phyloP scores from a whole-genome alignment of 2,797 vertebrate genomes.

The Hafferia zeledoni region DNA sequence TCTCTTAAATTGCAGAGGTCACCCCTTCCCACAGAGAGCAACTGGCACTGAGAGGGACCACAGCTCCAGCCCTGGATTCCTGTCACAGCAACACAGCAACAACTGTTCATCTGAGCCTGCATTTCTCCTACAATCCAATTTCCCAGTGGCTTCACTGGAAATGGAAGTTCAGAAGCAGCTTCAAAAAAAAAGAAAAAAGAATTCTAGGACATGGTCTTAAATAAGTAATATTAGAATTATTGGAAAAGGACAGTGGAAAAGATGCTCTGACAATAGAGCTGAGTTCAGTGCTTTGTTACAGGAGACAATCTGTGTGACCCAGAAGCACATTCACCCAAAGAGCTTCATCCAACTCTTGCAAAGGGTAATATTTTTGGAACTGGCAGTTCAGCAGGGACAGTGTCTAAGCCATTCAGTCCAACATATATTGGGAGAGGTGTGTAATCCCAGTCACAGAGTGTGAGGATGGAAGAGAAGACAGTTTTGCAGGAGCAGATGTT shows the following conservation, averaged over 20 bases:
- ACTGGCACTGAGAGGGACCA: neutral
- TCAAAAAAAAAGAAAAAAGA: neutral
- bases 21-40: neutral
- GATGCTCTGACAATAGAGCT: neutral
- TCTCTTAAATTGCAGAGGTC: neutral
- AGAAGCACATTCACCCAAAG: neutral
- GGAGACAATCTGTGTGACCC: neutral
- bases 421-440: accelerated
- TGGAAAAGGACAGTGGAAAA: neutral
- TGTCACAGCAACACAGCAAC: neutral
- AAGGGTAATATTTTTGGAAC: neutral
- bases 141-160: neutral
- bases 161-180: neutral
- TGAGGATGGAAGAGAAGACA: neutral
- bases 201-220: neutral
- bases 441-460: accelerated
- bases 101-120: neutral
- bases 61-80: neutral
- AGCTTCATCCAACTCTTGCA: neutral
- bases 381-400: neutral
- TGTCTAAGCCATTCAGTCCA: neutral
- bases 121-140: neutral
- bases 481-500: neutral
- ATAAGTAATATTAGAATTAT: neutral
- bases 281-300: neutral